Evolutionary conservation across 2,113 vertebrate species (phyloP), one percentile per base, ranked within the genome.

Genomic region (Uropsilus gracilis): DNA sequence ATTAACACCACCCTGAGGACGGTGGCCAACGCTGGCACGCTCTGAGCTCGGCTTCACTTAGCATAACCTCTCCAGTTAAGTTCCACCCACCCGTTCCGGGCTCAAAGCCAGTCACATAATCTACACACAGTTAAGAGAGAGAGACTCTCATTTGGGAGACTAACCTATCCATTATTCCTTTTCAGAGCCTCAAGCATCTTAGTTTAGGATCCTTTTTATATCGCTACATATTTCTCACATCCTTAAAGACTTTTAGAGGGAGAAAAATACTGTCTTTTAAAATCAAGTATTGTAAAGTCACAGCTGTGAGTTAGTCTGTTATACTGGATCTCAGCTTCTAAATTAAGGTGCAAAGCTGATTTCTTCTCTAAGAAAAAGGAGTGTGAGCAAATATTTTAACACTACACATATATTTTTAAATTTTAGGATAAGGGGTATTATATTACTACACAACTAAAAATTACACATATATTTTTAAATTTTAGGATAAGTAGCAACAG

Each of bases 141-240:
- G 14, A 72, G 55, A 83, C 57, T 32, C 17, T 4, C 4, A 50
- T 53, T 46, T 64, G 7, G 37, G 22, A 16, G 30, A 55, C 32
- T 26, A 9, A 77, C 85, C 66, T 72, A 42, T n/a, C 37, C 2
- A 26, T 32, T 18, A 30, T 34, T 42, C 20, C 34, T 73, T 64
- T 68, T 6, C 13, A 34, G 53, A 68, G 10, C 14, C 9, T 8
- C 55, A 28, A 11, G 9, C 24, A 55, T 55, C 5, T 90, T 85
- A 44, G 50, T 42, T 77, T 55, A 86, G 76, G 69, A 78, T 81
- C 28, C 59, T 83, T 22, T 59, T 93, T 81, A 50, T 30, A 53
- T 32, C 34, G 3, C 34, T 24, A 77, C 2, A 5, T 39, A 81
- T 66, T 55, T 75, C 37, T 89, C 26, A 78, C 26, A 32, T 80